Evolutionary conservation across 2,113 vertebrate genomes (phyloP).

Genomic region (Platichthys stellatus): DNA sequence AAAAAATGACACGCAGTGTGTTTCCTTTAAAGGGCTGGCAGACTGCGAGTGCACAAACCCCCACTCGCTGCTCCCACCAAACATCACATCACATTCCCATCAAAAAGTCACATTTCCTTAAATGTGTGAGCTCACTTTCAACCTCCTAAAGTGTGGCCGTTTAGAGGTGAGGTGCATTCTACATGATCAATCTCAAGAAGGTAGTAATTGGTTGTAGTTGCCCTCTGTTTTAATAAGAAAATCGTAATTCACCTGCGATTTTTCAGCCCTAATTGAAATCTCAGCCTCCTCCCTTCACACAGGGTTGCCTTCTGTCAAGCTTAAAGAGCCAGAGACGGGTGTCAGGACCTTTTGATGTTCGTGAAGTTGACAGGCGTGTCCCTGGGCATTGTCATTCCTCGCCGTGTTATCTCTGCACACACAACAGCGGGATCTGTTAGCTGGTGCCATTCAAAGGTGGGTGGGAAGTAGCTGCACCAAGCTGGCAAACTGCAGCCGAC

Average conservation of each 20-base stretch:
- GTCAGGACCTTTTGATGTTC: slow-evolving; percentile 55
- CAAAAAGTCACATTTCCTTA: not conserved
- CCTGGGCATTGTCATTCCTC: slow-evolving; percentile 54
- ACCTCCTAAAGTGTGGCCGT: not conserved
- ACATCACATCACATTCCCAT: not conserved
- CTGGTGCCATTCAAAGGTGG: slow-evolving; percentile 64
- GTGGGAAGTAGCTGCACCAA: slow-evolving; percentile 38
- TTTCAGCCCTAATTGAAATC: slow-evolving; percentile 14
- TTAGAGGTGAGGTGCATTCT: not conserved
- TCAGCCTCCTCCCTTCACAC: slow-evolving; percentile 9
- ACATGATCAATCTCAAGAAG: not conserved
- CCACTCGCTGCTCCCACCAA: not conserved
- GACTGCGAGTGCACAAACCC: not conserved
- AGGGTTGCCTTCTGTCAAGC: slow-evolving; percentile 25
- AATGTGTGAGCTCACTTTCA: not conserved
- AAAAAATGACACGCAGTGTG: not conserved
- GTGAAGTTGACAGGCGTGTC: slow-evolving; percentile 58
- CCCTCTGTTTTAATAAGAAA: not conserved
- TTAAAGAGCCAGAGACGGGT: slow-evolving; percentile 23
- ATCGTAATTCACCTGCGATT: slow-evolving; percentile 20
- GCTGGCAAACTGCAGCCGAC: slow-evolving; percentile 41
- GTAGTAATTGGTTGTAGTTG: slow-evolving; percentile 17
- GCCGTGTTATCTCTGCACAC: slow-evolving; percentile 42
- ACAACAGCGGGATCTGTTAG: slow-evolving; percentile 64
- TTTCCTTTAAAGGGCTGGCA: not conserved